Conservation (phyloP, 2,888 invertebrate species). For the Catocala sponsa region DNA sequence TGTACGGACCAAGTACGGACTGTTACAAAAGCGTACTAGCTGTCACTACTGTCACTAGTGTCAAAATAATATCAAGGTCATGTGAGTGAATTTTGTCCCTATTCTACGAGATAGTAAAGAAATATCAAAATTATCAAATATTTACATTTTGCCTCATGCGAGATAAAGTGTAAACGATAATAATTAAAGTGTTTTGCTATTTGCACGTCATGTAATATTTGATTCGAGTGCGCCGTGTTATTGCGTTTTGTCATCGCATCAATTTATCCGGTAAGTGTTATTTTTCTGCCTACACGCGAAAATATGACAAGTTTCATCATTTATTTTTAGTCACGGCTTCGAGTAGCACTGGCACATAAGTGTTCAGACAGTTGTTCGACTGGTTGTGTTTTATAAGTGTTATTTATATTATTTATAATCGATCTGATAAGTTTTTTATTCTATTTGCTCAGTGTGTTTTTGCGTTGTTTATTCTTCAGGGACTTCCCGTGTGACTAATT, state of each 20-base stretch:
- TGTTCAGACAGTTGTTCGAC: conserved; percentile 21
- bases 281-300: conserved; percentile 44
- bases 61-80: conserved; percentile 41
- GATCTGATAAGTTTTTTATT: conserved; percentile 8
- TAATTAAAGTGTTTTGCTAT: conserved; percentile 22
- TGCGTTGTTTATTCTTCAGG: conserved; percentile 16
- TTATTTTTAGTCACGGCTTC: conserved; percentile 55
- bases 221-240: conserved; percentile 14
- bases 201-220: conserved; percentile 31
- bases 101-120: conserved; percentile 24
- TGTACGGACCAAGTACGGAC: too few species aligned
- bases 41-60: conserved; percentile 45
- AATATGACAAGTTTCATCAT: conserved; percentile 51
- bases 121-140: too few species aligned
- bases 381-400: conserved; percentile 13
- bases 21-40: background rate
- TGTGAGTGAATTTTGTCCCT: conserved; percentile 24
- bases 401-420: conserved; percentile 4
- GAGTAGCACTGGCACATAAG: conserved; percentile 20
- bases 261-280: conserved; percentile 43
- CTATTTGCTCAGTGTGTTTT: background rate
- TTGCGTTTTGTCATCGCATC: conserved; percentile 26
- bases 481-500: conserved; percentile 28
- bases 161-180: conserved; percentile 24
- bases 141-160: conserved; percentile 34